A percentile compares a stretch with the other conserved stretches of the same genome.
phyloP scores from a whole-genome alignment of 1,140 invertebrate species.

The Microplitis mediator region DNA sequence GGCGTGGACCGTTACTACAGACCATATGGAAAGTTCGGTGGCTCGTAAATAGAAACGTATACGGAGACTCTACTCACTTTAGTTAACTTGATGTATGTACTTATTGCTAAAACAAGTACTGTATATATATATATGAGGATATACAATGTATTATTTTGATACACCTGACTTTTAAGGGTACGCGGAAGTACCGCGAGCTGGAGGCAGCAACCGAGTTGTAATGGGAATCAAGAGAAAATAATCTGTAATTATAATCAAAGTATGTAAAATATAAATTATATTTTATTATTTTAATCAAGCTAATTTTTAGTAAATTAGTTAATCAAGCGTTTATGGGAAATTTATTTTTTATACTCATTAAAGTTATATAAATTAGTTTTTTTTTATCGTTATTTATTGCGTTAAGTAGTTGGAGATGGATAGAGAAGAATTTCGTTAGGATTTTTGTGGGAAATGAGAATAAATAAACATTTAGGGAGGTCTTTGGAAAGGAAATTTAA shows the following conservation, averaged over 20 bases:
- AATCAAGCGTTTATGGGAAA: too few species aligned
- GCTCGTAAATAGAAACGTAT: slow-evolving; percentile 28
- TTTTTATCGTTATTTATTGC: too few species aligned
- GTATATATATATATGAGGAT: not conserved
- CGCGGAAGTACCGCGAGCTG: too few species aligned
- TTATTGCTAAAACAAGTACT: not conserved
- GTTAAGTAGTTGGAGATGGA: too few species aligned
- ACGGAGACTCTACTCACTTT: not conserved
- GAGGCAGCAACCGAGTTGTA: not conserved
- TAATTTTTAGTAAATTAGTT: too few species aligned
- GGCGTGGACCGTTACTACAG: slow-evolving; percentile 40
- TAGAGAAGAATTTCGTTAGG: too few species aligned
- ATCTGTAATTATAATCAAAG: not conserved
- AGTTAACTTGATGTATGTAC: not conserved
- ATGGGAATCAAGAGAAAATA: not conserved
- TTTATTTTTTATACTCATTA: too few species aligned
- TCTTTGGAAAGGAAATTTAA: too few species aligned
- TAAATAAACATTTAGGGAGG: too few species aligned
- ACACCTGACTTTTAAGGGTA: not conserved
- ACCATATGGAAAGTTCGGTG: slow-evolving; percentile 44
- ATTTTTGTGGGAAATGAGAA: too few species aligned
- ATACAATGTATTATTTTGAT: not conserved
- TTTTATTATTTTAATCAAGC: too few species aligned
- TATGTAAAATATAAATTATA: not conserved
- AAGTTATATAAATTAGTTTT: too few species aligned